Base-by-base conservation (phyloP, 2,888 invertebrate species). In the Orgyia antiqua region DNA sequence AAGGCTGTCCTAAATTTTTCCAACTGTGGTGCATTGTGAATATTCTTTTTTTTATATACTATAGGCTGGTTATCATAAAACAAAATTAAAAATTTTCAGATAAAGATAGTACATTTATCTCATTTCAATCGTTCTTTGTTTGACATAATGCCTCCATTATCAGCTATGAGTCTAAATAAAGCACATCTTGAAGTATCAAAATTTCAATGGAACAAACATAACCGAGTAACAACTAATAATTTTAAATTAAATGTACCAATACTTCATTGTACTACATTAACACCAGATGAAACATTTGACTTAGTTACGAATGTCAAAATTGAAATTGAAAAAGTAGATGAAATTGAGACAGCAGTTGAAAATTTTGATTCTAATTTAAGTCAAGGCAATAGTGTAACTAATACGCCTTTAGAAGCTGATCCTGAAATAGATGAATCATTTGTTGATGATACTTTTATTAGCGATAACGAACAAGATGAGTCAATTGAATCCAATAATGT, bases 141-240 rank as follows among this genome's bases (percentile, higher is more conserved):
- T 23, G 58, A 53, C 12, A 53, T 77, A 13, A 51, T 40, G 39
- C 71, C 79, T 1, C 34, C 48, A 1, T 35, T 82, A 9, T 70
- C 78, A 12, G 72, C 59, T 24, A 42, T 79, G 35, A 51, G 57
- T 19, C 42, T 58, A 27, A 46, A 52, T 5, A 67, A 46, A 43
- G 39, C 48, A 15, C 63, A 69, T 31, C 78, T 67, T 43, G 68
- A 75, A 43, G 52, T 63, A 32, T 46, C 56, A 0, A 60, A 65
- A 27, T 82, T 72, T 40, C 68, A 73, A 42, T 75, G 76, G 73
- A 55, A 58, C 0, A 64, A 58, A 36, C 47, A 50, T n/a, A 69
- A 62, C 35, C 53, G 75, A 5, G 39, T 56, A 5, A 24, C 38
- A 5, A 12, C 7, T n/a, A 12, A 20, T 3, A 46, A 48, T 18